Evolutionary conservation across 1,140 invertebrate genomes (phyloP).

Genomic region (Andricus grossulariae): DNA sequence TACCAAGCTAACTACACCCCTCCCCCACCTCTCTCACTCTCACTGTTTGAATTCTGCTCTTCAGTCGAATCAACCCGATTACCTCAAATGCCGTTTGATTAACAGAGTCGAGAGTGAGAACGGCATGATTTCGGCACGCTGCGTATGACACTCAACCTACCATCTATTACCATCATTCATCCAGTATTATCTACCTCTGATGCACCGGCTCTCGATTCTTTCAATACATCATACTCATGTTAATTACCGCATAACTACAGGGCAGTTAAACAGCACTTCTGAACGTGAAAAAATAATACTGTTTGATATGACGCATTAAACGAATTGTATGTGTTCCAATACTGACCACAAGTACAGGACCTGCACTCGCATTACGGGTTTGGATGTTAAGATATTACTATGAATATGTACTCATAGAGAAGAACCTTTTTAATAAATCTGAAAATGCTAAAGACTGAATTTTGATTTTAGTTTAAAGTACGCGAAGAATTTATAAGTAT

Average conservation of each 20-base stretch:
- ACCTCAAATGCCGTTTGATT: constrained; percentile 63
- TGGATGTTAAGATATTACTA: no score
- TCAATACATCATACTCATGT: neutral
- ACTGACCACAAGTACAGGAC: no score
- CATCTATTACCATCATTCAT: constrained; percentile 63
- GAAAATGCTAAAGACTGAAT: no score
- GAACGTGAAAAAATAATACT: no score
- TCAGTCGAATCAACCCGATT: constrained; percentile 24
- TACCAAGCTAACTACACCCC: neutral
- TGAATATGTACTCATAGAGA: no score
- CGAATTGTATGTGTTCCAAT: no score
- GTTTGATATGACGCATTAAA: no score
- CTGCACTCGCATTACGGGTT: no score
- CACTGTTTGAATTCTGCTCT: constrained; percentile 13
- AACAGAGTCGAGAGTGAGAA: constrained; percentile 67
- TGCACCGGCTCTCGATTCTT: neutral
- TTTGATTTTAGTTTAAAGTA: no score
- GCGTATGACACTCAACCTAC: constrained; percentile 66
- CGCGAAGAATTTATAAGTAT: no score
- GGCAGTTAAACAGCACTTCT: no score
- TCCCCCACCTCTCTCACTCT: neutral
- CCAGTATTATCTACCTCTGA: constrained; percentile 42
- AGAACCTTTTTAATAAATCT: no score
- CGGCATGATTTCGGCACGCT: constrained; percentile 63
- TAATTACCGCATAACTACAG: neutral